phyloP scores from a whole-genome alignment of 2,113 vertebrate genomes.

The Charadrius vociferus region DNA sequence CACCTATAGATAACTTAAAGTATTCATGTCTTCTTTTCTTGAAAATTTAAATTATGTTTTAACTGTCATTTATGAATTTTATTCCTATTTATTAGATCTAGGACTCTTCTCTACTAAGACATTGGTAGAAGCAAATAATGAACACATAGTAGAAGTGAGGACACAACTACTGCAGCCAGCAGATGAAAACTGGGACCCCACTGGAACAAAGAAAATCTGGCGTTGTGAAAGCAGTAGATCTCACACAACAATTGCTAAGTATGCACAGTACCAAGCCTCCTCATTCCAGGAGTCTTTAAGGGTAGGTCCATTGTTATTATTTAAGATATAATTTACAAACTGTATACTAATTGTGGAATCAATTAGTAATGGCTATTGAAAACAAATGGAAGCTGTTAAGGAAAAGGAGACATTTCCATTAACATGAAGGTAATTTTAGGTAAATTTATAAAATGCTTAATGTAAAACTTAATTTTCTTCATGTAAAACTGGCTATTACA shows the following conservation, averaged over 20 bases:
- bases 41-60: not conserved
- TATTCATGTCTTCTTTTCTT: not conserved
- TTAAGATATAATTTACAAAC: not conserved
- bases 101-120: slow-evolving; percentile 99
- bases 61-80: not conserved
- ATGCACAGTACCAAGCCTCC: slow-evolving; percentile 97
- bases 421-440: not conserved
- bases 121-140: slow-evolving; percentile 96
- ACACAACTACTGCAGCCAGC: slow-evolving; percentile 94
- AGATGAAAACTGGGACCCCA: slow-evolving; percentile 97
- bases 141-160: slow-evolving; percentile 96
- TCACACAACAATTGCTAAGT: slow-evolving; percentile 96
- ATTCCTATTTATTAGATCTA: slow-evolving; percentile 80
- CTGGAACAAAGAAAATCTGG: slow-evolving; percentile 94
- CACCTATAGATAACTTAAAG: not conserved
- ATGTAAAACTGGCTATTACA: not conserved
- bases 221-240: slow-evolving; percentile 97
- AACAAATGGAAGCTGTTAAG: not conserved
- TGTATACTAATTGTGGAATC: not conserved
- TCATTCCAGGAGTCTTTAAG: slow-evolving; percentile 98
- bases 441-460: not conserved
- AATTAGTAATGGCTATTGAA: not conserved
- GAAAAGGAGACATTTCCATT: not conserved
- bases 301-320: slow-evolving; percentile 76
- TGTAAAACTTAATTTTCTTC: not conserved